phyloP scores from a whole-genome alignment of 2,888 invertebrate species.

The Phaedon cochleariae region DNA sequence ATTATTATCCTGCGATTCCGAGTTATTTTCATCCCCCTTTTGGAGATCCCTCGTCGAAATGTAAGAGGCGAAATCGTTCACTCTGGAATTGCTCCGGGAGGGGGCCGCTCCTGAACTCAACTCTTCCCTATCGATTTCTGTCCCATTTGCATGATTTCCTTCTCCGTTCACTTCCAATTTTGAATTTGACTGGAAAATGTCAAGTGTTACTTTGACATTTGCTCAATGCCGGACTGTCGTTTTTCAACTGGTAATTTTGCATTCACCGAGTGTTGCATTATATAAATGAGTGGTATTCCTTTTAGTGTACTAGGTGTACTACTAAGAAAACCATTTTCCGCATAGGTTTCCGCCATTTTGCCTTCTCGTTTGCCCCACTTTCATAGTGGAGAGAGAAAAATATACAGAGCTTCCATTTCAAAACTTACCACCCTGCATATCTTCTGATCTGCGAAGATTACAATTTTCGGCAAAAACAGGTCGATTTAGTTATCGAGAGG shows the following conservation, averaged over 20 bases:
- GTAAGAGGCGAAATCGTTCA: conserved; percentile 71
- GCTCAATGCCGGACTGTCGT: conserved; percentile 26
- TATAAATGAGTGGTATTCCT: no score
- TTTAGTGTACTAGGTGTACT: no score
- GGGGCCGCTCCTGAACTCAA: conserved; percentile 17
- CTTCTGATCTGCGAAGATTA: no score
- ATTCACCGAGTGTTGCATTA: conserved; percentile 29
- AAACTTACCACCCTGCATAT: no score
- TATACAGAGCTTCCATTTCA: no score
- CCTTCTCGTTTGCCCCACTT: no score
- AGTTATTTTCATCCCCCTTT: conserved; percentile 59
- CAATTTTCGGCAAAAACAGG: no score
- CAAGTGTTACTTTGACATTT: conserved; percentile 43
- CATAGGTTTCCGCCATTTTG: no score
- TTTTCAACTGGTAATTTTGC: conserved; percentile 33
- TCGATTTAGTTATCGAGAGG: no score
- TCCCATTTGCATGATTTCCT: conserved; percentile 31
- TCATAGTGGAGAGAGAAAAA: no score
- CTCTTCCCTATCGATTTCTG: conserved; percentile 37
- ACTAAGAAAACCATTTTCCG: no score
- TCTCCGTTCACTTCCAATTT: conserved; percentile 43
- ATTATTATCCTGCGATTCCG: conserved; percentile 27
- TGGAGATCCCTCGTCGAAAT: conserved; percentile 64
- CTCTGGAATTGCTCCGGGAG: conserved; percentile 43
- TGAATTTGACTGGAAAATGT: conserved; percentile 45